Evolutionary conservation across 2,888 invertebrate genomes (phyloP).

Genomic region (Limnephilus rhombicus): DNA sequence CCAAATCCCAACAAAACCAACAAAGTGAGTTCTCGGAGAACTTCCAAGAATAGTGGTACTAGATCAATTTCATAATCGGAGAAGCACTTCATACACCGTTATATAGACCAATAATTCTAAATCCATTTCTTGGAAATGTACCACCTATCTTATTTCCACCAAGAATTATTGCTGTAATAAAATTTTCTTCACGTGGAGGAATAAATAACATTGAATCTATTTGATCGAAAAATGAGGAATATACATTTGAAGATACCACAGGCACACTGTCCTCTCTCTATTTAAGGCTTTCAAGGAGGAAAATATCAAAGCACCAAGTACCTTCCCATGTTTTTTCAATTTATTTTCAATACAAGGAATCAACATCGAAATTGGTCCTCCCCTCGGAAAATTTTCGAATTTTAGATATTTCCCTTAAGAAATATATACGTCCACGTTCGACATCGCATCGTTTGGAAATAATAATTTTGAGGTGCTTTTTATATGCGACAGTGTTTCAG

Average conservation of each 20-base stretch:
- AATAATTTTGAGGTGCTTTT: background rate
- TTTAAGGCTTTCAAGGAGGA: background rate
- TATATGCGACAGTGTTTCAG: background rate
- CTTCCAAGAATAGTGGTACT: background rate
- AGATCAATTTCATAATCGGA: background rate
- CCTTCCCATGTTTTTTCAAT: background rate
- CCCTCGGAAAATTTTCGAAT: background rate
- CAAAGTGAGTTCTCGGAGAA: background rate
- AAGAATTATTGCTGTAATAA: background rate
- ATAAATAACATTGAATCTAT: background rate
- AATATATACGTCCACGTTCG: background rate
- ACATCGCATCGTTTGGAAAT: background rate
- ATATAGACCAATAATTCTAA: background rate
- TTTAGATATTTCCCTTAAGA: background rate
- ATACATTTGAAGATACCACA: background rate
- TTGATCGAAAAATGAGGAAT: background rate
- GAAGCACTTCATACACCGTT: background rate
- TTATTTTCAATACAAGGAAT: background rate
- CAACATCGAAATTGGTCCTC: background rate
- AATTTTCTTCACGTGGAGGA: background rate
- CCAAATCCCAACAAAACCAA: background rate
- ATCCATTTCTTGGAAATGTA: background rate
- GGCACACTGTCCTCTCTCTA: background rate
- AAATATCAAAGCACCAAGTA: background rate
- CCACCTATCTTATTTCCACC: background rate